A percentile compares a stretch with the other conserved stretches of the same genome.
Evolutionary conservation across 1,140 invertebrate species (phyloP).

Genomic region (Drosophila rufa): DNA sequence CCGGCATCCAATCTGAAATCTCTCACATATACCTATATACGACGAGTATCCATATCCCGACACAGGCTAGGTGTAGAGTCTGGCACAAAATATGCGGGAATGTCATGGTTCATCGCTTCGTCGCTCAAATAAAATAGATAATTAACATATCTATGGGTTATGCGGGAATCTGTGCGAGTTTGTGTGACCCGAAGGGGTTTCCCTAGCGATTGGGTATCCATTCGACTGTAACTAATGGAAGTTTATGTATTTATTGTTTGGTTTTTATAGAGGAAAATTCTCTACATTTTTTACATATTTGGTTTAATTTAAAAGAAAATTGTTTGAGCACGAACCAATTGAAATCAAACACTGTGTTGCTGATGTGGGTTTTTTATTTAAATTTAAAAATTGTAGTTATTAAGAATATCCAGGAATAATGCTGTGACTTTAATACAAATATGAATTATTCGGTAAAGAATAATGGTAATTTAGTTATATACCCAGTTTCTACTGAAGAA

Average conservation of each 20-base stretch:
- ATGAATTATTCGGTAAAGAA: no score
- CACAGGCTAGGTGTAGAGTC: slow-evolving; percentile 15
- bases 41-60: not conserved
- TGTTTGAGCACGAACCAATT: slow-evolving; percentile 7
- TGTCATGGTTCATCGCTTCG: slow-evolving; percentile 30
- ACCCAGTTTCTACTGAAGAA: not conserved
- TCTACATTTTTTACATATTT: not conserved
- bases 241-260: slow-evolving; percentile 2
- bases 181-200: slow-evolving; percentile 9
- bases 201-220: slow-evolving; percentile 14
- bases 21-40: not conserved
- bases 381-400: no score
- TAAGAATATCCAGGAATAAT: no score
- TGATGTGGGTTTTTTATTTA: no score
- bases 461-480: no score
- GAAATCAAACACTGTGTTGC: not conserved
- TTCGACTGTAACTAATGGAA: slow-evolving; percentile 24
- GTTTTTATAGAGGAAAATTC: slow-evolving; percentile 6
- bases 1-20: slow-evolving; percentile 15
- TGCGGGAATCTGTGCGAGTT: slow-evolving; percentile 15
- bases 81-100: slow-evolving; percentile 34
- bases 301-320: slow-evolving; percentile 3
- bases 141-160: slow-evolving; percentile 43
- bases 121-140: slow-evolving; percentile 33
- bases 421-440: no score